These are phyloP conservation scores for Dermolepida albohirtum DNA, from an alignment of 2,888 invertebrate genomes.

Conservation along the genomic window DNA sequence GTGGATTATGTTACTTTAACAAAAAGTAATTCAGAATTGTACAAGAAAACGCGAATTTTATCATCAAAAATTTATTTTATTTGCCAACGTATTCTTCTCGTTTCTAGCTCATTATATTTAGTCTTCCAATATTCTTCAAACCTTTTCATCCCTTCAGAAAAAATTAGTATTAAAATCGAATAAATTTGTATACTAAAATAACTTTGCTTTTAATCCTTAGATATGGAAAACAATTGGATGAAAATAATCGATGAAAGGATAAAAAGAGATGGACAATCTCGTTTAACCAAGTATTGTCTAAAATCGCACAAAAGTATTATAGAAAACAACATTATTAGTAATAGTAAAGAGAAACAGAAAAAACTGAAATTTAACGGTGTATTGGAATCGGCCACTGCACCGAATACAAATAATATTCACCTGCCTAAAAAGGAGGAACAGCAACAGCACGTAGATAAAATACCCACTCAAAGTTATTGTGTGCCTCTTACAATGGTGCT, in stretches of 20 bases:
- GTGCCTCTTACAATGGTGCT: constrained; percentile 54
- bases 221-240: constrained; percentile 73
- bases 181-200: no score
- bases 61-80: no score
- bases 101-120: no score
- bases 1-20: no score
- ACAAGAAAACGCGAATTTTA: no score
- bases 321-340: constrained; percentile 32
- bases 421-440: constrained; percentile 22
- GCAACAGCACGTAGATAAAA: constrained; percentile 1
- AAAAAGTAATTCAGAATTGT: no score
- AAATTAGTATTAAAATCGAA: no score
- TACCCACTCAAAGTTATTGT: constrained; percentile 43
- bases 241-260: constrained; percentile 73
- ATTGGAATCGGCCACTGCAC: constrained; percentile 10
- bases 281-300: constrained; percentile 66
- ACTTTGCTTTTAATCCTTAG: constrained; percentile 48
- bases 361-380: constrained; percentile 10
- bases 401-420: constrained; percentile 24
- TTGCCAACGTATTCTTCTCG: no score
- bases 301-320: constrained; percentile 55
- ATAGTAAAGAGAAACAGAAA: constrained; percentile 40
- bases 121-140: no score
- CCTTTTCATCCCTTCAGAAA: no score
- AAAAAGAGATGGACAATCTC: constrained; percentile 67